Evolutionary conservation across 2,113 vertebrate species (phyloP).

Genomic region (Protobothrops mucrosquamatus): DNA sequence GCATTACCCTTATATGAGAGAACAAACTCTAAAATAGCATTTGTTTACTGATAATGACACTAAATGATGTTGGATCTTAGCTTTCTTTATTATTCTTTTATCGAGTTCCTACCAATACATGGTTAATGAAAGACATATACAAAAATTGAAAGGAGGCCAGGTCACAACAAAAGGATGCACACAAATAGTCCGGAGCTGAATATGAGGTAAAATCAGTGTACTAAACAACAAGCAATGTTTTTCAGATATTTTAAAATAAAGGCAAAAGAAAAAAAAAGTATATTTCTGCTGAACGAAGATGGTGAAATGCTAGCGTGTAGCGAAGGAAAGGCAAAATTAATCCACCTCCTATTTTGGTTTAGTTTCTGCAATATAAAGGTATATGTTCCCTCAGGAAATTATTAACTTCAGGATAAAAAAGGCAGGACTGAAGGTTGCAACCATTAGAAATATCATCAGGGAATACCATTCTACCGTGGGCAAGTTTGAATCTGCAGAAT

Average conservation of each 20-base stretch:
- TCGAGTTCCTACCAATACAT: not conserved
- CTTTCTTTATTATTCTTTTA: not conserved
- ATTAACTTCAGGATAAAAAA: not conserved
- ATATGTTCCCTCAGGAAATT: not conserved
- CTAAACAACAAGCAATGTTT: not conserved
- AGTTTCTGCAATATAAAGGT: not conserved
- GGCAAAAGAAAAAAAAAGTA: not conserved
- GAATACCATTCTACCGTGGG: not conserved
- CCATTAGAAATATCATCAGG: not conserved
- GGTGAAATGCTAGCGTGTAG: not conserved
- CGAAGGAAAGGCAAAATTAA: not conserved
- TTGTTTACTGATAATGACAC: not conserved
- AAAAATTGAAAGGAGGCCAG: not conserved
- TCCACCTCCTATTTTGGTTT: not conserved
- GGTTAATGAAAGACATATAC: not conserved
- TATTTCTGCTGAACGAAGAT: not conserved
- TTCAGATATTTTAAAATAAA: not conserved
- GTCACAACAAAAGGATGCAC: not conserved
- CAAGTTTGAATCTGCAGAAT: not conserved
- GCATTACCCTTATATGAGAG: not conserved
- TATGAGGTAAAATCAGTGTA: not conserved
- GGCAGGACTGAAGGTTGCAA: not conserved
- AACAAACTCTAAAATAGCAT: not conserved
- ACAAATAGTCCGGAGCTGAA: not conserved
- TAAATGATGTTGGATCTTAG: not conserved